Evolutionary conservation across 37 sponge, comb jelly and placozoan genomes (phyloP), one percentile per base, ranked within the genome.

Genomic region (Amphimedon queenslandica): DNA sequence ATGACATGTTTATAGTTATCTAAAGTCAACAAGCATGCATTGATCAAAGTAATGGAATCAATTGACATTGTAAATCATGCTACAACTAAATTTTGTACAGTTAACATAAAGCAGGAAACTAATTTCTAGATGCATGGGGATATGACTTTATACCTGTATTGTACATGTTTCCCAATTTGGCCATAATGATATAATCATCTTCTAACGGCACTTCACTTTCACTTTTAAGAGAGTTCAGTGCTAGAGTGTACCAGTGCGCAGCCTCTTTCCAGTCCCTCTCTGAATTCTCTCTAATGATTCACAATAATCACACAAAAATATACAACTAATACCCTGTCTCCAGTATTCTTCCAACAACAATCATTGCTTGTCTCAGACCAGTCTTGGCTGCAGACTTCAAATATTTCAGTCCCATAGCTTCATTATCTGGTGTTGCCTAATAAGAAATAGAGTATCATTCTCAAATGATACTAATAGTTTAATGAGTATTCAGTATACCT

Each of bases 91-190:
- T n/a, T n/a, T n/a, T n/a, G n/a, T n/a, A n/a, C n/a, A n/a, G n/a
- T n/a, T n/a, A n/a, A n/a, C n/a, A n/a, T n/a, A n/a, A n/a, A n/a
- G n/a, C n/a, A n/a, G n/a, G n/a, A n/a, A n/a, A n/a, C n/a, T n/a
- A n/a, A n/a, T n/a, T n/a, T n/a, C n/a, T n/a, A n/a, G n/a, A 13
- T 47, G 13, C 53, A 47, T 47, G 13, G 13, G 53, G 8, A 47
- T 47, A 47, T 47, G 13, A 47, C n/a, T 47, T 18, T 47, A 13
- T 47, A 47, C 53, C 53, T 47, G 13, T 47, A 47, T 47, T 47
- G 74, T 82, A 79, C 82, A 94, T 64, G 57, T 87, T 87, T 4
- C 88, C 95, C 73, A 87, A 42, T 34, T 84, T 72, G 11, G 88
- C 79, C 42, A 80, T 16, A 6, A 94, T 29, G 60, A 39, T 16